A percentile compares a stretch with the other conserved stretches of the same genome.
Evolutionary conservation across 2,888 invertebrate genomes (phyloP).

Genomic region (Unio delphinus): DNA sequence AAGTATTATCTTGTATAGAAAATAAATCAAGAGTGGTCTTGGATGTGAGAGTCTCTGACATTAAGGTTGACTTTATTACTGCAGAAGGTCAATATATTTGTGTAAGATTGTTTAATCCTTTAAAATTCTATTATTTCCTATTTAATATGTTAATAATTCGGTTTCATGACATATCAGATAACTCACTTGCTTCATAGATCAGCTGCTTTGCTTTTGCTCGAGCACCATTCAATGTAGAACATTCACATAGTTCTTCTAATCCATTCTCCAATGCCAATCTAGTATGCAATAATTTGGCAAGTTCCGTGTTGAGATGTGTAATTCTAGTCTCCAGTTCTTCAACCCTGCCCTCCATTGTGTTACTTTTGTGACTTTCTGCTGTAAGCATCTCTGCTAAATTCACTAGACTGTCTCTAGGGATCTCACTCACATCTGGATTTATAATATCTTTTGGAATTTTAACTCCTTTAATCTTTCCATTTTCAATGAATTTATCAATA

Average conservation of each 20-base stretch:
- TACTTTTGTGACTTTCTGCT: constrained; percentile 30
- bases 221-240: constrained; percentile 44
- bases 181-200: constrained; percentile 54
- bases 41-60: too few relatives aligned
- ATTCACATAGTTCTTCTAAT: constrained; percentile 50
- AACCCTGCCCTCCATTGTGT: constrained; percentile 52
- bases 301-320: constrained; percentile 60
- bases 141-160: too few relatives aligned
- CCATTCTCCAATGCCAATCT: constrained; percentile 60
- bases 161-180: too few relatives aligned
- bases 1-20: too few relatives aligned
- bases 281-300: constrained; percentile 60
- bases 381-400: constrained; percentile 28
- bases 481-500: constrained; percentile 41
- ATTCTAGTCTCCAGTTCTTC: constrained; percentile 68
- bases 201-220: constrained; percentile 51
- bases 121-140: too few relatives aligned
- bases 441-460: constrained; percentile 22
- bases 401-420: constrained; percentile 31
- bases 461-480: constrained; percentile 42
- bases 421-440: constrained; percentile 27
- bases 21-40: too few relatives aligned
- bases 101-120: too few relatives aligned
- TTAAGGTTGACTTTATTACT: too few relatives aligned
- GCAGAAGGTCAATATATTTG: too few relatives aligned